Percentiles rank a stretch among this genome's conserved stretches.
phyloP scores from a whole-genome alignment of 2,797 vertebrate species.

The Serranus cabrilla region DNA sequence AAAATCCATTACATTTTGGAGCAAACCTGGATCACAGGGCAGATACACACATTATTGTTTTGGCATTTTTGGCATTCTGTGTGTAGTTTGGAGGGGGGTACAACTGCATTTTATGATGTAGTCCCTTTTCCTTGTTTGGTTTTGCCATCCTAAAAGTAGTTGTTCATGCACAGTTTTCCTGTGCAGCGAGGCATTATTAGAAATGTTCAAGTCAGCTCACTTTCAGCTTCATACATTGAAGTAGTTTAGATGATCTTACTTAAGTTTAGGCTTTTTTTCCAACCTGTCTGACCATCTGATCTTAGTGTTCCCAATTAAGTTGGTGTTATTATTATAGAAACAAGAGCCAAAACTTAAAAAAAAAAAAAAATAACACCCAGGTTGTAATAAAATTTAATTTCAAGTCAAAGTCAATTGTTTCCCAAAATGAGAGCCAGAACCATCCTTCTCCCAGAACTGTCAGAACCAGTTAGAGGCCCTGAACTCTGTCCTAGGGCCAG shows the following conservation, averaged over 20 bases:
- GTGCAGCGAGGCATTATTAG: neutral
- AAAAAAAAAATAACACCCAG: constrained; percentile 3
- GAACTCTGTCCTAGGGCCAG: constrained; percentile 17
- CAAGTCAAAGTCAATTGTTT: constrained; percentile 2
- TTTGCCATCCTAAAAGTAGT: neutral
- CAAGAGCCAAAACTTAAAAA: neutral
- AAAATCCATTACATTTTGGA: too few species aligned
- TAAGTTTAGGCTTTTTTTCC: neutral
- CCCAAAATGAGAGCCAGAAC: constrained; percentile 7
- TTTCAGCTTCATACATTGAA: constrained; percentile 1
- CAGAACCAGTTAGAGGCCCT: constrained; percentile 29
- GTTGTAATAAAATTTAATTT: neutral
- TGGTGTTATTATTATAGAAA: neutral
- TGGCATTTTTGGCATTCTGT: too few species aligned
- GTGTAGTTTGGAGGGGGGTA: neutral
- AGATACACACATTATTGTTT: too few species aligned
- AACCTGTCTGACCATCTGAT: neutral
- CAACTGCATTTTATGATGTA: neutral
- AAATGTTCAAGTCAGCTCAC: neutral
- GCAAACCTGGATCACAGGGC: too few species aligned
- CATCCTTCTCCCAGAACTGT: constrained; percentile 24
- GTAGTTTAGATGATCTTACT: neutral
- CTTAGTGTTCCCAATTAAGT: neutral
- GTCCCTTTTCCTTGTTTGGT: neutral
- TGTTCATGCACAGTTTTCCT: neutral